Percentiles rank a stretch among this genome's conserved stretches.
These are phyloP conservation scores for Clarias batrachus DNA, from an alignment of 2,113 vertebrate species.

Conservation along the genomic window DNA sequence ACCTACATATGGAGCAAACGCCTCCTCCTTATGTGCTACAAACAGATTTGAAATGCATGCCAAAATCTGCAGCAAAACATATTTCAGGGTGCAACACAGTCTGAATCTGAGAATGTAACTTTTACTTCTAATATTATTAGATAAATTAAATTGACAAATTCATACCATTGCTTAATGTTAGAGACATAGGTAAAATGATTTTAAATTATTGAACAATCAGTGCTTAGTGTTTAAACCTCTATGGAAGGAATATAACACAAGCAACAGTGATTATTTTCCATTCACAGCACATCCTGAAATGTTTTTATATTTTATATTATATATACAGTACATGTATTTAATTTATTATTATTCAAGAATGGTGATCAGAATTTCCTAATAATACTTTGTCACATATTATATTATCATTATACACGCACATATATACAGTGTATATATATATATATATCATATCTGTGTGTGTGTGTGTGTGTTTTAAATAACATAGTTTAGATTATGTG, in stretches of 20 bases:
- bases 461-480: too few relatives aligned
- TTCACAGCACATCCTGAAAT: not conserved
- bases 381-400: too few relatives aligned
- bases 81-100: not conserved
- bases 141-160: not conserved
- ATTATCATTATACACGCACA: too few relatives aligned
- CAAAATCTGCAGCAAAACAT: not conserved
- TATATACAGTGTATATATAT: too few relatives aligned
- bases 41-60: not conserved
- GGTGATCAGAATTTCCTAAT: not conserved
- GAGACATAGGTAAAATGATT: not conserved
- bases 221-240: not conserved
- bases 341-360: not conserved
- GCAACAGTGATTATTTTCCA: not conserved
- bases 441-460: too few relatives aligned
- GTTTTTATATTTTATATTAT: not conserved
- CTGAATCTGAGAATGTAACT: not conserved
- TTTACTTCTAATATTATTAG: not conserved
- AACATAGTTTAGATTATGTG: not conserved
- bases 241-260: not conserved
- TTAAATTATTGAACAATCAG: not conserved
- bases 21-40: not conserved
- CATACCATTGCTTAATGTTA: not conserved
- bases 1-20: conserved; percentile 18
- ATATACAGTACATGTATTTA: not conserved